Base-by-base conservation (phyloP, 64 coral and sea anemone genomes). In the Porites lutea region DNA sequence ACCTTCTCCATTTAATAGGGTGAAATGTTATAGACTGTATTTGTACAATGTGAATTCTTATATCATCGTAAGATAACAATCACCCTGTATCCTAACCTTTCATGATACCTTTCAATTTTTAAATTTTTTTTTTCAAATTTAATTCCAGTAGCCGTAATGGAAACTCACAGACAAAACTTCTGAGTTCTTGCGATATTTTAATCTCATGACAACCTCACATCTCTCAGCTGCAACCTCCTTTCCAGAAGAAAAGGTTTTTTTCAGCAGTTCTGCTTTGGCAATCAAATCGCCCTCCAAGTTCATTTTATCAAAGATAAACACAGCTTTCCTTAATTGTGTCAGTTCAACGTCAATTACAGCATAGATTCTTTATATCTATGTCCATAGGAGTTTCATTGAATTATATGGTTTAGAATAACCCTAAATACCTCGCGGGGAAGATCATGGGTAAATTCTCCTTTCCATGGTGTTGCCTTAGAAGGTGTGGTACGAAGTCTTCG, bases 151-250 rank as follows among this genome's bases (percentile, higher is more conserved):
- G 48, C 66, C 52, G 22, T 79, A 90, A 49, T 90, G 59, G 13
- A 79, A 79, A 79, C 59, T 59, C 3, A 90, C 88, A 15, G 78
- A 90, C 5, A 81, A 48, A 54, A 82, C 76, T 82, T 90, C 76
- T 80, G 72, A 77, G 75, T 52, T 90, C 21, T 90, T 90, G 21
- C 19, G 20, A 52, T 18, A 79, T 67, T 27, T 90, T 3, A 90
- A 79, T 78, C 23, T 66, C 16, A 90, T 23, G 4, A 90, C 62
- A 90, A 79, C 61, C 50, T 82, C 76, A 57, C 63, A 90, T 82
- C 77, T 81, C 78, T 72, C 88, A 65, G 13, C 10, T 64, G 72
- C 63, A 15, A 9, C 48, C 67, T 71, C 67, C 48, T 27, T 46
- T 18, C 20, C 52, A n/a, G 13, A 70, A 44, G 63, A 57, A 63